Evolutionary conservation across 2,797 vertebrate species (phyloP).

Genomic region (Sebastes matsubarae): DNA sequence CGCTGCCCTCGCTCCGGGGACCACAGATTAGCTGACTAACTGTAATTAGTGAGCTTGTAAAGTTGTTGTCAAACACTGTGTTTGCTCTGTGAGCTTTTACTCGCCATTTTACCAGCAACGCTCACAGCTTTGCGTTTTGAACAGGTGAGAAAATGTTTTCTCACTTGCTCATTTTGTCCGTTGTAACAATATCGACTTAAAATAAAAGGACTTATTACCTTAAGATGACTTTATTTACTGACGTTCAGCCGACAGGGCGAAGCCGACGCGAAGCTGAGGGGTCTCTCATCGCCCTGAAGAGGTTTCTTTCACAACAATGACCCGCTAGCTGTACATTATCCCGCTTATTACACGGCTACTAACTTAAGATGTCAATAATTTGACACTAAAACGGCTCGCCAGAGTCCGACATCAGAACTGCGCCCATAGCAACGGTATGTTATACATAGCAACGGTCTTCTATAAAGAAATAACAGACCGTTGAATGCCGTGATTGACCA

Average conservation of each 20-base stretch:
- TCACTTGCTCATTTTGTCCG: neutral
- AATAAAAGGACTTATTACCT: neutral
- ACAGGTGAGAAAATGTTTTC: neutral
- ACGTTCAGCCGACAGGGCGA: neutral
- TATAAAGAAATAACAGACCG: too few relatives aligned
- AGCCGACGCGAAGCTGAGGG: too few relatives aligned
- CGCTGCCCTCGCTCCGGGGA: neutral
- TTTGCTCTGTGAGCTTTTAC: neutral
- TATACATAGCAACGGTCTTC: too few relatives aligned
- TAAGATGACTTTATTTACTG: neutral
- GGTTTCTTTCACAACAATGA: too few relatives aligned
- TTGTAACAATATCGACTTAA: neutral
- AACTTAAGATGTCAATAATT: too few relatives aligned
- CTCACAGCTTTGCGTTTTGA: neutral
- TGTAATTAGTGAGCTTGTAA: neutral
- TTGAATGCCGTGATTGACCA: accelerated
- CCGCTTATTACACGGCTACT: too few relatives aligned
- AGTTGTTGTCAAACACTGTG: neutral
- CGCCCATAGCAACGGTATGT: too few relatives aligned
- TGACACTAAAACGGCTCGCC: accelerated
- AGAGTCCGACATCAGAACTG: too few relatives aligned
- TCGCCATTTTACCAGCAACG: neutral
- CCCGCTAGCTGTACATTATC: too few relatives aligned
- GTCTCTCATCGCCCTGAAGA: too few relatives aligned
- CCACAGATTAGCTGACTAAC: neutral